A percentile compares a stretch with the other conserved stretches of the same genome.
Evolutionary conservation across 2,113 vertebrate genomes (phyloP).

Genomic region (Rattus rattus): DNA sequence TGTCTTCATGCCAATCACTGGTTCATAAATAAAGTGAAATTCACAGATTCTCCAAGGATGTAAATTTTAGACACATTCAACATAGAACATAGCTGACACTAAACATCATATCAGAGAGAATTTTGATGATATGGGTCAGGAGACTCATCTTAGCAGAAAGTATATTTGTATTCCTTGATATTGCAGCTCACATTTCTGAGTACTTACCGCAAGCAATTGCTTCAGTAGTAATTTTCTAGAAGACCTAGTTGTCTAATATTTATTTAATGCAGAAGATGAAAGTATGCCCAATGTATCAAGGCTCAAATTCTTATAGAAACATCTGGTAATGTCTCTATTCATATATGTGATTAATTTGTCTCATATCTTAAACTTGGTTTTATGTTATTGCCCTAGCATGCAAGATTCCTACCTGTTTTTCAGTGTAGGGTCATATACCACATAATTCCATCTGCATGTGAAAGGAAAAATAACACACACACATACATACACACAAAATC

Average conservation of each 20-base stretch:
- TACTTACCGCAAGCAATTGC: not conserved
- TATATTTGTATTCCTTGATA: not conserved
- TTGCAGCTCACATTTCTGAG: not conserved
- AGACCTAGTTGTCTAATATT: not conserved
- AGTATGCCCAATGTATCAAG: not conserved
- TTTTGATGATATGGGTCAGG: not conserved
- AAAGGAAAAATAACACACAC: not conserved
- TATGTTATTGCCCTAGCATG: not conserved
- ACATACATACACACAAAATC: not conserved
- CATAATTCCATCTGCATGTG: not conserved
- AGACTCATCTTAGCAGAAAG: not conserved
- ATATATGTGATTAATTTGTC: not conserved
- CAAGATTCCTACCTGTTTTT: not conserved
- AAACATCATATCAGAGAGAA: not conserved
- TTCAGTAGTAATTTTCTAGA: not conserved
- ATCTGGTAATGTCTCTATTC: not conserved
- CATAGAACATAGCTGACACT: not conserved
- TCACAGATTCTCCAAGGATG: not conserved
- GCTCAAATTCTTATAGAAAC: not conserved
- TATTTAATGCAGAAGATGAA: not conserved
- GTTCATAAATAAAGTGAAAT: not conserved
- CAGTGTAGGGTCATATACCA: not conserved
- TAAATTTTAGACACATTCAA: not conserved
- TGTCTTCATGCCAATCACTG: not conserved
- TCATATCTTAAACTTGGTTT: not conserved